These are phyloP conservation scores for Scophthalmus maximus DNA, from an alignment of 2,113 vertebrate species.

Conservation along the genomic window DNA sequence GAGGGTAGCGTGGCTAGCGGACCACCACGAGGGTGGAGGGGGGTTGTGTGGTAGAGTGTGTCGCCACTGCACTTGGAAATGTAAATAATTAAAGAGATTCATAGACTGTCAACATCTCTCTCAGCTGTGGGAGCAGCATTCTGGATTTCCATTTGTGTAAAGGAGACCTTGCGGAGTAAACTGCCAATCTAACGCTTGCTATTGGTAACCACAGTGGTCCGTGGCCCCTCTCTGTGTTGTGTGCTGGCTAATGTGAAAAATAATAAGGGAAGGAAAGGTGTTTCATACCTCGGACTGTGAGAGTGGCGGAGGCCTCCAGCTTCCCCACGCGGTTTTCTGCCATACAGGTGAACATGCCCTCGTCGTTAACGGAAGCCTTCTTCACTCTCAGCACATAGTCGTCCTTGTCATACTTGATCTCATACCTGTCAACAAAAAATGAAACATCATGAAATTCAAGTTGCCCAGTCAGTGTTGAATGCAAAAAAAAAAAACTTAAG, in stretches of 20 bases:
- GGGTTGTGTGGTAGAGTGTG: slow-evolving; percentile 53
- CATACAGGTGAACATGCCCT: slow-evolving; percentile 92
- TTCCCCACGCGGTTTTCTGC: slow-evolving; percentile 97
- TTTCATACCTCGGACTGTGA: slow-evolving; percentile 95
- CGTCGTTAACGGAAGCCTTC: slow-evolving; percentile 88
- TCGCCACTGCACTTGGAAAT: slow-evolving; percentile 67
- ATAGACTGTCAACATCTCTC: slow-evolving; percentile 61
- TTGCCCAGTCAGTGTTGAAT: slow-evolving; percentile 1
- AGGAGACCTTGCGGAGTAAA: slow-evolving; percentile 19
- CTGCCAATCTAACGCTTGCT: slow-evolving; percentile 26
- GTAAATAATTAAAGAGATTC: slow-evolving; percentile 82
- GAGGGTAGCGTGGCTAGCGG: slow-evolving; percentile 55
- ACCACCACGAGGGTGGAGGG: slow-evolving; percentile 31
- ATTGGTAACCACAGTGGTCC: slow-evolving; percentile 3
- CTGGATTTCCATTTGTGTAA: slow-evolving; percentile 12
- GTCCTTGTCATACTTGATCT: slow-evolving; percentile 97
- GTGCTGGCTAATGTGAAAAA: not conserved
- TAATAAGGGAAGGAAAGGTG: not conserved
- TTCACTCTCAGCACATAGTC: slow-evolving; percentile 95
- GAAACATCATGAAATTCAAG: slow-evolving; percentile 2
- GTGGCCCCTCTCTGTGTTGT: slow-evolving; percentile 16
- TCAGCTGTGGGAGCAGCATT: slow-evolving; percentile 34
- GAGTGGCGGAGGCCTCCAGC: slow-evolving; percentile 91
- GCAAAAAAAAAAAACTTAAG: slow-evolving; percentile 9
- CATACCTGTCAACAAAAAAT: slow-evolving; percentile 85